A percentile compares a stretch with the other conserved stretches of the same genome.
These are phyloP conservation scores for Xanthostigma xanthostigma DNA, from an alignment of 2,888 invertebrate genomes.

Conservation along the genomic window DNA sequence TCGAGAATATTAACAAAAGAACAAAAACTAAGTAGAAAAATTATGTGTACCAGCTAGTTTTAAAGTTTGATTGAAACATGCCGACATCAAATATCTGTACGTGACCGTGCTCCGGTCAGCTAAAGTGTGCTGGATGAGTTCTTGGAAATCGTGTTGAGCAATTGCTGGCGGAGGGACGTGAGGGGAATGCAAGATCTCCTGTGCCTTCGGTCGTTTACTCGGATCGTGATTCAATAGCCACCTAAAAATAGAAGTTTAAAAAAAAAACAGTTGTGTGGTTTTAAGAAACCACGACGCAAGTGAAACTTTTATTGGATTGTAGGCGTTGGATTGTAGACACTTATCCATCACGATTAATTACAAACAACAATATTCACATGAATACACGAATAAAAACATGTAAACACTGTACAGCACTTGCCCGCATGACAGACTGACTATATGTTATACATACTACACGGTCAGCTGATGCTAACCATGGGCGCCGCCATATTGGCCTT, in stretches of 20 bases:
- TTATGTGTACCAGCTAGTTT: conserved; percentile 16
- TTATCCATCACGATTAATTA: too few species aligned
- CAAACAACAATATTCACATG: too few species aligned
- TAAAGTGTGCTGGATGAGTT: conserved; percentile 66
- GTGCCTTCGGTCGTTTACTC: conserved; percentile 66
- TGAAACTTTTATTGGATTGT: too few species aligned
- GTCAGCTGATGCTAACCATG: too few species aligned
- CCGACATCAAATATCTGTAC: conserved; percentile 53
- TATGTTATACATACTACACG: too few species aligned
- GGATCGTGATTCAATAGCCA: conserved; percentile 81
- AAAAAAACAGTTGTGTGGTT: too few species aligned
- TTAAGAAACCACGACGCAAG: too few species aligned
- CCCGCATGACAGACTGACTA: too few species aligned
- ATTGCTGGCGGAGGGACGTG: conserved; percentile 72
- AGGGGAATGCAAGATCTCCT: conserved; percentile 67
- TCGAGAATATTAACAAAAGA: not conserved
- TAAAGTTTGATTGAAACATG: conserved; percentile 38
- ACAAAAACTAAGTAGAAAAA: not conserved
- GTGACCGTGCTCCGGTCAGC: conserved; percentile 66
- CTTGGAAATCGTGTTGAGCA: conserved; percentile 74
- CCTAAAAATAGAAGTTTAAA: conserved; percentile 20
- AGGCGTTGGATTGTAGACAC: too few species aligned
- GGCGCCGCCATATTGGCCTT: too few species aligned
- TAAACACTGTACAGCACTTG: too few species aligned
- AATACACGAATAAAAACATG: too few species aligned